Base-by-base conservation (phyloP, 2,888 invertebrate genomes). In the Trachelus tabidus region DNA sequence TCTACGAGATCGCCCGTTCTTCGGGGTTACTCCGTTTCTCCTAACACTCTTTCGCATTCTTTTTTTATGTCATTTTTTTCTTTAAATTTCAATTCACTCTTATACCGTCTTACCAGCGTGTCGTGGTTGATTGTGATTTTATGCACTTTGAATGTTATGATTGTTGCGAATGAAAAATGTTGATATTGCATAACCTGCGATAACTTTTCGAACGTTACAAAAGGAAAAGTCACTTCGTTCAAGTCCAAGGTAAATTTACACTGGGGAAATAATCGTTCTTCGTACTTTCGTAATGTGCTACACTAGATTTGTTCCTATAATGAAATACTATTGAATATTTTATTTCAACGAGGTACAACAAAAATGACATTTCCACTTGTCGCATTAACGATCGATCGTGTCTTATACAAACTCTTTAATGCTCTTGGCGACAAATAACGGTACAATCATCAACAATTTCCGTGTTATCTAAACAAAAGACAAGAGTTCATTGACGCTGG, bases 1-100 rank as follows among this genome's bases (percentile, higher is more conserved):
- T 34, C 71, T 71, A 34, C 71, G 31, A 71, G 71, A 71, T 71
- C 81, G 82, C 81, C 79, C 79, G 82, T 78, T 76, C 79, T 74
- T 68, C 73, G 73, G 34, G 40, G 35, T 34, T 11, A 56, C 30
- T 30, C 34, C 35, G 74, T 56, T 34, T 75, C 68, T 68, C 34
- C 34, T 1, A 9, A 23, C 56, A 56, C 23, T 68, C n/a, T 34
- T 15, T 75, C 23, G 56, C n/a, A 33, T 3, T 15, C 34, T 23
- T 4, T 75, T 1, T 34, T 56, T 69, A n/a, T 69, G 30, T 23
- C 69, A 68, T 3, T 34, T 56, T 23, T 23, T 23, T 23, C 35
- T 23, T 23, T 56, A 6, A 23, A 56, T 23, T 56, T 56, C 56
- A 56, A 56, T 56, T 56, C 23, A 56, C 56, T 56, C 56, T 9